Conservation (phyloP, 2,113 vertebrate species). For the Pangasianodon gigas region DNA sequence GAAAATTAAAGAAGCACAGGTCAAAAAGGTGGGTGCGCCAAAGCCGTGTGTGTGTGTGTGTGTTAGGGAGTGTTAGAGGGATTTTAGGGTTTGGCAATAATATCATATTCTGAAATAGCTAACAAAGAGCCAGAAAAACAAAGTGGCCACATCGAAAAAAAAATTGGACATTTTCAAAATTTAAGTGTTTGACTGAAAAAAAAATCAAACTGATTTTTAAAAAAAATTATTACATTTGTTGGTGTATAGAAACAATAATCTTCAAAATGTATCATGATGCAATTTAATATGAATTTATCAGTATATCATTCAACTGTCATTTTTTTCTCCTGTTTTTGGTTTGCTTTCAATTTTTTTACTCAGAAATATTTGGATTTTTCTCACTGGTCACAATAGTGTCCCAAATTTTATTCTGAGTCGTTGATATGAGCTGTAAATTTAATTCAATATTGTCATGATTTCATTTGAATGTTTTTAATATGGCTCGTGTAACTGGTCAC, state of each 20-base stretch:
- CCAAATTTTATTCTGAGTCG: neutral
- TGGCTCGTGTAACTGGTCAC: neutral
- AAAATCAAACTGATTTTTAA: neutral
- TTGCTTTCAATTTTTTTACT: neutral
- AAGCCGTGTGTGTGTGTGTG: neutral
- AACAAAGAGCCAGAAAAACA: neutral
- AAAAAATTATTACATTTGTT: neutral
- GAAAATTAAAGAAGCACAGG: slow-evolving; percentile 99
- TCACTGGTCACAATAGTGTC: neutral
- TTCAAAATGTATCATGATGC: neutral
- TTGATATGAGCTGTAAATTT: neutral
- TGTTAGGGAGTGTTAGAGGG: neutral
- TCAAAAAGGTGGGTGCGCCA: slow-evolving; percentile 86
- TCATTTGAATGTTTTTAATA: neutral
- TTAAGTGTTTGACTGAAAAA: neutral
- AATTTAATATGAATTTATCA: neutral
- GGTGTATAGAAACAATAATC: neutral
- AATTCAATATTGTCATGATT: neutral
- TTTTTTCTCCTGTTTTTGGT: neutral
- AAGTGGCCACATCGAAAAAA: neutral
- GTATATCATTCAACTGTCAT: neutral
- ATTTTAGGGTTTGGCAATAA: neutral
- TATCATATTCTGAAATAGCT: neutral
- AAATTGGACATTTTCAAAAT: neutral
- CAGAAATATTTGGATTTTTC: neutral